A percentile compares a stretch with the other conserved stretches of the same genome.
Evolutionary conservation across 37 sponge, comb jelly and placozoan genomes (phyloP).

Genomic region (Chondrilla cf. caribensis): DNA sequence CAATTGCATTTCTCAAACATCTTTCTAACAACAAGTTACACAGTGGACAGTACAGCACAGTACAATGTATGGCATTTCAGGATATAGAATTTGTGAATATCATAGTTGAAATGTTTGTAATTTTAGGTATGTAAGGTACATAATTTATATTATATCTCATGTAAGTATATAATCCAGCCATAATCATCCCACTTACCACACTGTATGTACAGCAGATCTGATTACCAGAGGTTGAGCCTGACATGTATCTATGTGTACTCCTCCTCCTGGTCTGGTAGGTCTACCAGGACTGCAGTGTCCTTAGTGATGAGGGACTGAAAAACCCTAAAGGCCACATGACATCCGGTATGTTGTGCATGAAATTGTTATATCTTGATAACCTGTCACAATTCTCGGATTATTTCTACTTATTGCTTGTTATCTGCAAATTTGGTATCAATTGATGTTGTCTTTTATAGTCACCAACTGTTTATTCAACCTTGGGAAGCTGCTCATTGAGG

Average conservation of each 20-base stretch:
- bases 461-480: conserved; percentile 30
- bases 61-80: too few relatives aligned
- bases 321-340: conserved; percentile 40
- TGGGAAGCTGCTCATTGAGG: conserved; percentile 20
- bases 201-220: too few relatives aligned
- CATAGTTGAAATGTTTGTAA: too few relatives aligned
- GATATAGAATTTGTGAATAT: too few relatives aligned
- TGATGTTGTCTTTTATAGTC: conserved; percentile 20
- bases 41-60: too few relatives aligned
- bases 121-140: too few relatives aligned
- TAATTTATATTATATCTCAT: too few relatives aligned
- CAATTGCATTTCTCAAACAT: too few relatives aligned
- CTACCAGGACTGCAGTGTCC: conserved; percentile 22
- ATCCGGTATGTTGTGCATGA: conserved; percentile 5
- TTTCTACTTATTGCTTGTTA: background rate
- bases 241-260: background rate
- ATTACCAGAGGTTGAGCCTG: too few relatives aligned
- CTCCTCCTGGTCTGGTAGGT: conserved; percentile 30
- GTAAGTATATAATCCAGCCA: too few relatives aligned
- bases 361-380: background rate
- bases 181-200: too few relatives aligned
- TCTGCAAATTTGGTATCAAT: background rate
- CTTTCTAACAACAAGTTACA: too few relatives aligned
- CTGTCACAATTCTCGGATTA: background rate
- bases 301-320: conserved; percentile 42